Percentiles rank a stretch among this genome's conserved stretches.
These are phyloP conservation scores for Hyles lineata DNA, from an alignment of 2,888 invertebrate species.

Conservation along the genomic window DNA sequence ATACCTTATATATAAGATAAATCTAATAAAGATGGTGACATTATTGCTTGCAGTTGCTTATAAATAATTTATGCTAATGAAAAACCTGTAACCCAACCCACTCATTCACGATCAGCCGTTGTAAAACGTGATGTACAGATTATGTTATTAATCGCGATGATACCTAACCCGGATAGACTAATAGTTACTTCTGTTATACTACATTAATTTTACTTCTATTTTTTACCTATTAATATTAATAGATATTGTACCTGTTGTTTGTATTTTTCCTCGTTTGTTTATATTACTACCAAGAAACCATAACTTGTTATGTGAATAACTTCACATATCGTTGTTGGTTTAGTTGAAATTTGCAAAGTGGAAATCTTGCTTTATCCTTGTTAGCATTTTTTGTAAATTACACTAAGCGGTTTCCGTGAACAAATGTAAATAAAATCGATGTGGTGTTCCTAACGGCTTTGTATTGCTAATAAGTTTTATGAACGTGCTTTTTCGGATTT, in stretches of 20 bases:
- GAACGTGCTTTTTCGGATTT: not conserved
- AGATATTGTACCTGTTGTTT: not conserved
- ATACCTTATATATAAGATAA: too few species aligned
- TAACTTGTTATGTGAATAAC: not conserved
- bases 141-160: not conserved
- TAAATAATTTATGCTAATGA: not conserved
- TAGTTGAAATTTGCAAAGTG: not conserved
- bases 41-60: not conserved
- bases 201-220: too few species aligned
- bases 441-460: not conserved
- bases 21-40: too few species aligned
- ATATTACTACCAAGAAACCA: not conserved
- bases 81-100: not conserved
- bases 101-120: not conserved
- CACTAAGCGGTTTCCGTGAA: not conserved
- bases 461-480: not conserved
- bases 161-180: not conserved
- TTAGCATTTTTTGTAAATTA: not conserved
- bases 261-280: not conserved
- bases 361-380: not conserved
- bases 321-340: not conserved
- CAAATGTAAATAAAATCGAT: not conserved
- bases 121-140: slow-evolving; percentile 11
- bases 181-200: not conserved
- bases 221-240: not conserved